A percentile compares a stretch with the other conserved stretches of the same genome.
Conservation (phyloP, 2,113 vertebrate genomes). For the Hydrolagus affinis region DNA sequence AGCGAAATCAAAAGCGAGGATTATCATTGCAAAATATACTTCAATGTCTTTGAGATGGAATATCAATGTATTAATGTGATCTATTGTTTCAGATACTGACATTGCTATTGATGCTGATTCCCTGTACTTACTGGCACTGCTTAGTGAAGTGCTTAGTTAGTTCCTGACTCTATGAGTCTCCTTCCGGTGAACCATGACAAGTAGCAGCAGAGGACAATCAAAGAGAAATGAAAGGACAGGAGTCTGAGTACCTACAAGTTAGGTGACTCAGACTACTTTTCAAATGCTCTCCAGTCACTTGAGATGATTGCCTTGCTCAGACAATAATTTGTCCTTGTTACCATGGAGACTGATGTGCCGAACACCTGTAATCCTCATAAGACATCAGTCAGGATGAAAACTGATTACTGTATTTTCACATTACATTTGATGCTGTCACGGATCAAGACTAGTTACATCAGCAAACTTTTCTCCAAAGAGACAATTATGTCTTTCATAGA, state of each 20-base stretch:
- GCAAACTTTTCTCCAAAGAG: background rate
- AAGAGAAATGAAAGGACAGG: background rate
- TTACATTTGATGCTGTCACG: background rate
- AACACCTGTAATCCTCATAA: background rate
- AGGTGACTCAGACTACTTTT: background rate
- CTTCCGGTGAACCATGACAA: background rate
- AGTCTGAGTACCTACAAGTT: background rate
- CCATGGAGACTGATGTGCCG: conserved; percentile 7
- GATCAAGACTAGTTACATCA: background rate
- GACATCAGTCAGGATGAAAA: background rate
- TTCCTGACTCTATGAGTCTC: background rate
- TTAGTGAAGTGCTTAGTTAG: background rate
- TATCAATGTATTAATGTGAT: background rate
- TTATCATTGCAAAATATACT: background rate
- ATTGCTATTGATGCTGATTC: background rate
- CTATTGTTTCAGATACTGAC: background rate
- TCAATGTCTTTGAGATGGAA: background rate
- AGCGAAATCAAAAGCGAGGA: too few relatives aligned
- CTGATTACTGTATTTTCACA: background rate
- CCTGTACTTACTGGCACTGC: background rate
- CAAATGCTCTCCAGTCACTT: background rate
- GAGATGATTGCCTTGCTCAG: background rate
- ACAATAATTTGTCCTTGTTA: background rate
- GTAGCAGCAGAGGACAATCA: background rate
- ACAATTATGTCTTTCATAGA: background rate